Base-by-base conservation (phyloP, 2,113 vertebrate species). In the Lanius collurio region DNA sequence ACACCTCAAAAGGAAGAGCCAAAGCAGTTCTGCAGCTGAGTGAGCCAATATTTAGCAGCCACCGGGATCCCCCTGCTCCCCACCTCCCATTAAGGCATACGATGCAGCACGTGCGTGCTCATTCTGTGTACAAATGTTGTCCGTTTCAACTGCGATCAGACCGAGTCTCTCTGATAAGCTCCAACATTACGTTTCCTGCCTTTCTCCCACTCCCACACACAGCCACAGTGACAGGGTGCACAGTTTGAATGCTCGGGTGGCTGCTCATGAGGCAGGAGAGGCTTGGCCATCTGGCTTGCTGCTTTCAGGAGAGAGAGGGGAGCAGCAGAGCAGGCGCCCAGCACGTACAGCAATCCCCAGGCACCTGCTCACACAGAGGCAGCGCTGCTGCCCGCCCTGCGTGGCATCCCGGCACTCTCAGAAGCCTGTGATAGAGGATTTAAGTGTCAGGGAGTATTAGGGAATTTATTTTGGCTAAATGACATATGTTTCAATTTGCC, bases 401-500 rank as follows among this genome's bases (percentile, higher is more conserved):
- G 0, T 0, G 0, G 27, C 49, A 35, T 41, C 42, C 15, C 0
- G 0, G 39, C 47, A 5, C 75, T 71, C 70, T 80, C 49, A 79
- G 74, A 76, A 90, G 53, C 83, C 82, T 31, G 49, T 71, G 65
- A 86, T 23, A 76, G 77, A 83, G 83, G 80, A 85, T 89, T 95
- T 91, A 64, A 94, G 73, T 91, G 94, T 95, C 93, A 94, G 90
- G 81, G 79, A 88, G 67, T 87, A 96, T 97, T 95, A 96, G 70
- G 77, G 92, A 94, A 95, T 94, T 95, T 96, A 95, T 96, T 91
- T 95, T 8, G 1, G 82, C 84, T 94, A 87, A 91, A 80, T 95
- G 94, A 89, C 96, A 87, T 96, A 92, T 94, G 89, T 90, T 96
- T 95, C 92, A 95, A 83, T 97, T 93, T 91, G 53, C 53, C 88